These are phyloP conservation scores for Bothrops jararaca DNA, from an alignment of 2,113 vertebrate genomes.

Conservation along the genomic window DNA sequence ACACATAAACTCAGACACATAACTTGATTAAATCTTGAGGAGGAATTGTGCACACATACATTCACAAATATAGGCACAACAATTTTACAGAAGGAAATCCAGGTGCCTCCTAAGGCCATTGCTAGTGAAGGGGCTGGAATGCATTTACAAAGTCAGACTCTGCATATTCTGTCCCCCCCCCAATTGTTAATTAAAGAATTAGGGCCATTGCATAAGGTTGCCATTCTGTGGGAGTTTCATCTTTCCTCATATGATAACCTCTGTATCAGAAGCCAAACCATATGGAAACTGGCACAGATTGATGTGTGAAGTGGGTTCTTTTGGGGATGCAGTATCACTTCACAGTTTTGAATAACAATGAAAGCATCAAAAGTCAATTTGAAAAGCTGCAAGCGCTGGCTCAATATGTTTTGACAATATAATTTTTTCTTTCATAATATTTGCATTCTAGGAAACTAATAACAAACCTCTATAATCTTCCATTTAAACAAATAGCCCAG, in stretches of 20 bases:
- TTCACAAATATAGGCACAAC: not conserved
- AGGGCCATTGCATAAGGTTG: not conserved
- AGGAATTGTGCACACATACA: not conserved
- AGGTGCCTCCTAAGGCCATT: not conserved
- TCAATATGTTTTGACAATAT: constrained; percentile 29
- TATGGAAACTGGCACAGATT: not conserved
- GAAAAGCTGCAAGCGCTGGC: constrained; percentile 2
- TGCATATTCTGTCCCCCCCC: not conserved
- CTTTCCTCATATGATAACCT: not conserved
- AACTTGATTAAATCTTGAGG: not conserved
- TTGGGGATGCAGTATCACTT: not conserved
- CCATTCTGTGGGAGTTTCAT: not conserved
- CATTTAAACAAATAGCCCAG: not conserved
- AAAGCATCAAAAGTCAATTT: constrained; percentile 31
- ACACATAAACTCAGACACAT: not conserved
- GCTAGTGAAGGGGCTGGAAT: not conserved
- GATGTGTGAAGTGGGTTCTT: not conserved
- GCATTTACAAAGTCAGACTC: not conserved
- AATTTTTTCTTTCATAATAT: constrained; percentile 25
- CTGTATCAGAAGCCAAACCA: not conserved
- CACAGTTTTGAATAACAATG: constrained; percentile 23
- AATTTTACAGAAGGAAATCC: not conserved
- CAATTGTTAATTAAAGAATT: not conserved
- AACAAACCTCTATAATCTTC: constrained; percentile 24
- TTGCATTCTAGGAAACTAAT: constrained; percentile 9